phyloP scores from a whole-genome alignment of 2,113 vertebrate genomes.

The Mobula birostris region DNA sequence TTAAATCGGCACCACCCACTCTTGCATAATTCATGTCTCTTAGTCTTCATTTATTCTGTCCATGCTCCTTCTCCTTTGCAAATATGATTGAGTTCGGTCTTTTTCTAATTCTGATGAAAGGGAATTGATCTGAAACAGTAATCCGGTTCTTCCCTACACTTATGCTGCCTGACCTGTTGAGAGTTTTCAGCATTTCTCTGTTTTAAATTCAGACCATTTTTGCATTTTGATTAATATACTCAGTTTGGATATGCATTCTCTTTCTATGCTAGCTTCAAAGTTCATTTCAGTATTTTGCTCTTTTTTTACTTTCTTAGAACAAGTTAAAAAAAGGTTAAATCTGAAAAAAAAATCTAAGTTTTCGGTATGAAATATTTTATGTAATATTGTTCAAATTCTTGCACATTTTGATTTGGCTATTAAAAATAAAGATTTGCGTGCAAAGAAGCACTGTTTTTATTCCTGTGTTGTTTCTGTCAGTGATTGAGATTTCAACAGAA shows the following conservation, averaged over 20 bases:
- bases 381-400: neutral
- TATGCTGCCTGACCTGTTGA: too few relatives aligned
- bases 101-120: too few relatives aligned
- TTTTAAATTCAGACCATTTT: too few relatives aligned
- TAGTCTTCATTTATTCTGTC: too few relatives aligned
- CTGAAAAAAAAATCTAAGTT: neutral
- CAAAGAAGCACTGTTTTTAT: neutral
- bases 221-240: neutral
- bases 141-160: too few relatives aligned
- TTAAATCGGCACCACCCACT: too few relatives aligned
- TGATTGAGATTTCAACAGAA: neutral
- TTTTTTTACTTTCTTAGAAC: neutral
- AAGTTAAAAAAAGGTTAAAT: neutral
- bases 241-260: too few relatives aligned
- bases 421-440: neutral
- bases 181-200: too few relatives aligned
- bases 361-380: neutral
- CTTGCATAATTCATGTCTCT: too few relatives aligned
- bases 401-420: neutral
- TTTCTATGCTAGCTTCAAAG: neutral
- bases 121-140: too few relatives aligned
- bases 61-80: too few relatives aligned
- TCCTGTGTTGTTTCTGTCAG: neutral
- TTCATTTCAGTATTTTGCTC: neutral
- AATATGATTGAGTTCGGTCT: too few relatives aligned